Conservation (phyloP, 2,888 invertebrate genomes). For the Scaptomyza caliginosa region DNA sequence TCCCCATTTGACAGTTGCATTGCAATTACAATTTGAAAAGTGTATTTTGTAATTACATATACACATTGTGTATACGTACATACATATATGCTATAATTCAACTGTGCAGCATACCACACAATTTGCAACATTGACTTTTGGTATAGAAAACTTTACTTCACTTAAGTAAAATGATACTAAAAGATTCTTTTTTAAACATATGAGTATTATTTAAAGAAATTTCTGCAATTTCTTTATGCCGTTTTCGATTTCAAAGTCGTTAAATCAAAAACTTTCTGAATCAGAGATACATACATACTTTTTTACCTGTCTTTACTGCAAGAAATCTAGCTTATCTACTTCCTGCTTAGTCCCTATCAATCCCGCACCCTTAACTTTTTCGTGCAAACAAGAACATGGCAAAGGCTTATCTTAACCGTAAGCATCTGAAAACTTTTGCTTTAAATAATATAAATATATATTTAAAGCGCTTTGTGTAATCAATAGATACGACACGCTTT, state of each 20-base stretch:
- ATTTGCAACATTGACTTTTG: constrained; percentile 17
- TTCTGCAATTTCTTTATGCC: not conserved
- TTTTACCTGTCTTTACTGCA: not conserved
- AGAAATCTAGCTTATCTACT: not conserved
- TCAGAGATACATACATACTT: not conserved
- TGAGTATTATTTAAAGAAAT: too few relatives aligned
- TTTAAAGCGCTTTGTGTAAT: constrained; percentile 50
- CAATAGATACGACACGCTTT: constrained; percentile 50
- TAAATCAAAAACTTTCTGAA: too few relatives aligned
- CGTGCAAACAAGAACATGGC: not conserved
- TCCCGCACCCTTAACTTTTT: too few relatives aligned
- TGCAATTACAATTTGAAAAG: constrained; percentile 74
- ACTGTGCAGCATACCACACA: constrained; percentile 26
- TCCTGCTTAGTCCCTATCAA: not conserved
- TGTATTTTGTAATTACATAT: constrained; percentile 70
- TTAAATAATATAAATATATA: constrained; percentile 42
- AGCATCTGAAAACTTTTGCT: constrained; percentile 22
- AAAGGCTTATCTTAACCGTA: not conserved
- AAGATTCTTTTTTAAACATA: too few relatives aligned
- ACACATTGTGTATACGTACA: not conserved
- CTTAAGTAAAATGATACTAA: too few relatives aligned
- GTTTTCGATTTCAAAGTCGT: too few relatives aligned
- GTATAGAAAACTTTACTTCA: too few relatives aligned
- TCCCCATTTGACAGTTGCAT: constrained; percentile 67
- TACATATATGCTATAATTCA: constrained; percentile 63